Evolutionary conservation across 35 echinoderm and acorn worm species (phyloP).

Genomic region (Diadema setosum): DNA sequence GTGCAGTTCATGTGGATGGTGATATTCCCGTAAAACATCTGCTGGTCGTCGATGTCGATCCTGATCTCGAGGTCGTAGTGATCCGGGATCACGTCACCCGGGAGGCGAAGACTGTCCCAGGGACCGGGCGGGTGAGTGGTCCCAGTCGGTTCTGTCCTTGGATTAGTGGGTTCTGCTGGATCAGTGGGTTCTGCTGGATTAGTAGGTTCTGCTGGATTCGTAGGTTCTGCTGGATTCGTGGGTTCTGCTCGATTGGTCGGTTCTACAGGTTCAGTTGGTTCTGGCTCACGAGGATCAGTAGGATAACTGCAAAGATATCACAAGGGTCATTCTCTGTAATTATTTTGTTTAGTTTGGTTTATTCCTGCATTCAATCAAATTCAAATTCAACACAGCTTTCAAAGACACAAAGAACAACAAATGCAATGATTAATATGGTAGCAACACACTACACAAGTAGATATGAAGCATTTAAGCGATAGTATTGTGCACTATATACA

Average conservation of each 20-base stretch:
- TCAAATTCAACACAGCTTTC: no score
- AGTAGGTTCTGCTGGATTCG: not conserved
- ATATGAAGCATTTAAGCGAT: no score
- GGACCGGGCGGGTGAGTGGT: not conserved
- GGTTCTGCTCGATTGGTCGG: not conserved
- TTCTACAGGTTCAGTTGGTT: not conserved
- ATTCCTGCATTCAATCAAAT: no score
- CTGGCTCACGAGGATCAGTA: no score
- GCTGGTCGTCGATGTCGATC: conserved; percentile 54
- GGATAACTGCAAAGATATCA: no score
- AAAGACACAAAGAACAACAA: no score
- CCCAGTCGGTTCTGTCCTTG: not conserved
- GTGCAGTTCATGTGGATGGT: conserved; percentile 44
- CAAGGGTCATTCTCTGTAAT: no score
- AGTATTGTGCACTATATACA: no score
- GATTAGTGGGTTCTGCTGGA: not conserved
- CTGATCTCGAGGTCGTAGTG: conserved; percentile 75
- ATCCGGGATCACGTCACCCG: conserved; percentile 46
- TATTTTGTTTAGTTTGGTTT: no score
- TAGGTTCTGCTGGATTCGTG: not conserved
- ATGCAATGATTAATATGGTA: no score
- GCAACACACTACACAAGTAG: no score
- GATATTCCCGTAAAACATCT: conserved; percentile 40
- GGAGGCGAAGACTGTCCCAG: conserved; percentile 83
- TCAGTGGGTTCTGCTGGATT: not conserved